A percentile compares a stretch with the other conserved stretches of the same genome.
These are phyloP conservation scores for Lagorchestes hirsutus DNA, from an alignment of 2,797 vertebrate genomes.

Conservation along the genomic window DNA sequence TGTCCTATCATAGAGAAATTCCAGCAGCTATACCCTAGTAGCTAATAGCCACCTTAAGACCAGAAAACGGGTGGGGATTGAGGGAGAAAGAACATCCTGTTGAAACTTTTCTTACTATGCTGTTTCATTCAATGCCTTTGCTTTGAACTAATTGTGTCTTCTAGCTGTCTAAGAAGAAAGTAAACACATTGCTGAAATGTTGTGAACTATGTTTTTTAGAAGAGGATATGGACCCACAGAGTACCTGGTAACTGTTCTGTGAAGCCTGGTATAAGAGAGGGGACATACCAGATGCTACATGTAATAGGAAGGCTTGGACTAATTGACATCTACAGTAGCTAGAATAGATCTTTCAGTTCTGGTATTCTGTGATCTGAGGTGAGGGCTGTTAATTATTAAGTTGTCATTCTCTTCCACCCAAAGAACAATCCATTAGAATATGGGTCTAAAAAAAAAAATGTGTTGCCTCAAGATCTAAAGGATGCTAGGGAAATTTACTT, in stretches of 20 bases:
- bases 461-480: slow-evolving; percentile 2
- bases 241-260: not conserved
- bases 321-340: not conserved
- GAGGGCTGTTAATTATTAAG: not conserved
- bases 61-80: not conserved
- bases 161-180: not conserved
- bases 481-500: not conserved
- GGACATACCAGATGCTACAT: not conserved
- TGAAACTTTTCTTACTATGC: not conserved
- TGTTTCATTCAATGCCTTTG: not conserved
- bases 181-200: not conserved
- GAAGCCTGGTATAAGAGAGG: not conserved
- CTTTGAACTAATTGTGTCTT: not conserved
- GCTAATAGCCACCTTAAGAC: not conserved
- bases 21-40: not conserved
- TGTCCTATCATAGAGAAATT: not conserved
- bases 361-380: not conserved
- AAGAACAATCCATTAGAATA: not conserved
- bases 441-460: not conserved
- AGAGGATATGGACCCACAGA: not conserved
- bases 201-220: not conserved
- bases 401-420: not conserved
- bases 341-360: not conserved
- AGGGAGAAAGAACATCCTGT: not conserved
- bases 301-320: not conserved